Evolutionary conservation across 1,140 invertebrate species (phyloP).

Genomic region (Neodiprion virginianus): DNA sequence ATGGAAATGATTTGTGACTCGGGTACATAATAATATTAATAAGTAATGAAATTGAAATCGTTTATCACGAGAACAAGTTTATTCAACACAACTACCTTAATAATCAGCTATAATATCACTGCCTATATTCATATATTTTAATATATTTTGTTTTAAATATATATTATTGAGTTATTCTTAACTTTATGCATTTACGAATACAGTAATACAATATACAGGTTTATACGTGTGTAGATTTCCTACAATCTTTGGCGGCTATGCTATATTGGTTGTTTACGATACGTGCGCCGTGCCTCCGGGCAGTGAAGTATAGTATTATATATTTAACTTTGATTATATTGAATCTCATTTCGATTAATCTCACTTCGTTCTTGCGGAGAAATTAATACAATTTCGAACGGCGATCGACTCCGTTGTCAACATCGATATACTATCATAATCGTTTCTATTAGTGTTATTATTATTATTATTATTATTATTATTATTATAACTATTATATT

Average conservation of each 20-base stretch:
- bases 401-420: not conserved
- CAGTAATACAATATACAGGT: constrained; percentile 48
- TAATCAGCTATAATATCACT: constrained; percentile 50
- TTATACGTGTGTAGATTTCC: constrained; percentile 41
- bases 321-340: not conserved
- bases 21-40: too few species aligned
- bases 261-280: constrained; percentile 7
- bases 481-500: not conserved
- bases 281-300: not conserved
- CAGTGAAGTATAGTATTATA: not conserved
- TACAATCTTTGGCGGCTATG: constrained; percentile 43
- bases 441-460: not conserved
- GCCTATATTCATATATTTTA: constrained; percentile 35
- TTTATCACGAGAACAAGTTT: constrained; percentile 60
- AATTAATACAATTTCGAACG: not conserved
- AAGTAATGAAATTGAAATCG: too few species aligned
- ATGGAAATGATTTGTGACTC: too few species aligned
- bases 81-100: constrained; percentile 56
- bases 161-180: constrained; percentile 38
- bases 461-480: not conserved
- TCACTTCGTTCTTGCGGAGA: not conserved
- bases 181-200: constrained; percentile 45
- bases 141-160: constrained; percentile 37
- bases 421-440: not conserved
- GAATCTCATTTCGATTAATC: not conserved